Evolutionary conservation across 1,140 invertebrate genomes (phyloP), one percentile per base, ranked within the genome.

Genomic region (Rhopalosiphum padi): DNA sequence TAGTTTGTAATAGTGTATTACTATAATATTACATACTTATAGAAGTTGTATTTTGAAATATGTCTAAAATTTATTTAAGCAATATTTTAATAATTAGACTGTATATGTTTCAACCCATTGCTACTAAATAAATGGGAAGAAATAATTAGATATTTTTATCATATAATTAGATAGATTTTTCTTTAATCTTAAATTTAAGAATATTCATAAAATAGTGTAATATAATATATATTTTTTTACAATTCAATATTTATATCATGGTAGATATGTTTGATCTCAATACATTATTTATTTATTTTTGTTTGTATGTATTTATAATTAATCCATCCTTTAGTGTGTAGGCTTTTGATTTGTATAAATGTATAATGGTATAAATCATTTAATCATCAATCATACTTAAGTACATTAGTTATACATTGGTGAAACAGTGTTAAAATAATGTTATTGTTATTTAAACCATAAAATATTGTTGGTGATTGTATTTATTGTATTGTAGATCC

Each of bases 151-250:
- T 68, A 30, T 68, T n/a, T 68, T 68, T n/a, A 68, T 68, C 30
- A 68, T 68, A n/a, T 68, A 68, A 30, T 11, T 68, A 68, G 25
- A 25, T 60, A 60, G 60, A 11, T 68, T 68, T 68, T n/a, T 68
- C 9, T 3, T 30, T 68, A 68, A 30, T n/a, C 60, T 89, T 60
- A 18, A 60, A 25, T 25, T n/a, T 7, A 8, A 18, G 4, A 60
- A 60, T 25, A 4, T 23, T 88, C 37, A 90, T 41, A n/a, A 51
- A 21, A 90, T 60, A 41, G 9, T 90, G 60, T 90, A 90, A 46
- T 22, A 85, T 85, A 60, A 68, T 77, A 77, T 90, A 60, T 90
- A 90, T 90, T 90, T 90, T 90, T 90, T 15, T 90, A 68, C 53
- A 43, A 30, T 60, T 68, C 6, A 41, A 60, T 90, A 60, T 43